Evolutionary conservation across 2,888 invertebrate species (phyloP).

Genomic region (Xylophagus ater): DNA sequence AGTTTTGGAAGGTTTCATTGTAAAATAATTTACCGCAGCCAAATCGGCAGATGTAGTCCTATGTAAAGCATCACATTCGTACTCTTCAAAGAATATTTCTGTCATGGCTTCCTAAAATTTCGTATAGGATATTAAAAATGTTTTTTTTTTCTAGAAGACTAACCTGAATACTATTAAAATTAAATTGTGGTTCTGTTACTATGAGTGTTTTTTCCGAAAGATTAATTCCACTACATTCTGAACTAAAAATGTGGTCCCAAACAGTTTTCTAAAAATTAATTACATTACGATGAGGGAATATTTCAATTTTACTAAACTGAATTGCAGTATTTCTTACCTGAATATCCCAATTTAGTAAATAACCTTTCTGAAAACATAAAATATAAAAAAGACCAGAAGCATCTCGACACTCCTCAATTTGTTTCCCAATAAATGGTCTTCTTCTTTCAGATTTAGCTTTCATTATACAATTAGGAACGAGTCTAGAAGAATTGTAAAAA

Average conservation of each 20-base stretch:
- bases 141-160: background rate
- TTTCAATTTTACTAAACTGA: too few relatives aligned
- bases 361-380: slow-evolving; percentile 89
- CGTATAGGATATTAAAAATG: too few relatives aligned
- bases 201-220: slow-evolving; percentile 69
- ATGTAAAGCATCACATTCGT: slow-evolving; percentile 73
- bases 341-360: slow-evolving; percentile 90
- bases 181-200: slow-evolving; percentile 88
- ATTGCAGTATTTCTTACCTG: too few relatives aligned
- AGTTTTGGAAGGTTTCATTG: slow-evolving; percentile 43
- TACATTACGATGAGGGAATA: too few relatives aligned
- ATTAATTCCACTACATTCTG: slow-evolving; percentile 68
- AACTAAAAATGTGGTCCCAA: slow-evolving; percentile 91
- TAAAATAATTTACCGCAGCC: slow-evolving; percentile 52
- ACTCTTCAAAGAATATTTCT: slow-evolving; percentile 97
- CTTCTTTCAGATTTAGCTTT: slow-evolving; percentile 95
- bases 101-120: slow-evolving; percentile 83
- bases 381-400: slow-evolving; percentile 90
- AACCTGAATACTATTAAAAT: slow-evolving; percentile 74
- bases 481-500: slow-evolving; percentile 38
- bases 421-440: slow-evolving; percentile 84
- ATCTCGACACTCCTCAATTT: slow-evolving; percentile 94
- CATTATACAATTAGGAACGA: slow-evolving; percentile 91
- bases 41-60: slow-evolving; percentile 72
- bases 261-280: slow-evolving; percentile 63